Evolutionary conservation across 2,113 vertebrate genomes (phyloP).

Genomic region (Pollimyrus isidori): DNA sequence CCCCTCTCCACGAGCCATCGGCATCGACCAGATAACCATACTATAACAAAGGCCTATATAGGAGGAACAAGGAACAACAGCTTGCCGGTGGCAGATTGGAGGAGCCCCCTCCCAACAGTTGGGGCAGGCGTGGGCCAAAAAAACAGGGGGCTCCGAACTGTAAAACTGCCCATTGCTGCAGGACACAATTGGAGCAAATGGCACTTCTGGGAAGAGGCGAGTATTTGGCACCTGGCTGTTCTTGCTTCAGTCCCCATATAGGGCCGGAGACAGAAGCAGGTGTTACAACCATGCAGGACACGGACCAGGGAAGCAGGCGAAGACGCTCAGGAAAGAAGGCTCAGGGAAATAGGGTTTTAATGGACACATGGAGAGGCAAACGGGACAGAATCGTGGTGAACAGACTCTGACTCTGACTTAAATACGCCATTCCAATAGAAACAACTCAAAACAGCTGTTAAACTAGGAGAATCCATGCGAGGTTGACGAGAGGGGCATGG

Average conservation of each 20-base stretch:
- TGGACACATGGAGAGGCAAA: too few relatives aligned
- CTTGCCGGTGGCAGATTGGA: conserved; percentile 22
- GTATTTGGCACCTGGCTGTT: neutral
- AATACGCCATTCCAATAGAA: too few relatives aligned
- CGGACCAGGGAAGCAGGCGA: too few relatives aligned
- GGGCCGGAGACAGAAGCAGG: neutral
- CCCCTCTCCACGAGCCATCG: neutral
- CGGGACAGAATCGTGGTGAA: too few relatives aligned
- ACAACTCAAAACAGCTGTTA: too few relatives aligned
- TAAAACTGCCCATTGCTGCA: conserved; percentile 19
- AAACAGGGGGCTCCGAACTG: conserved; percentile 19
- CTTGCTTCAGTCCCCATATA: neutral
- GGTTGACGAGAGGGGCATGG: too few relatives aligned
- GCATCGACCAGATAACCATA: conserved; percentile 3
- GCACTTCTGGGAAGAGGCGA: conserved; percentile 2
- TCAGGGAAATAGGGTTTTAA: too few relatives aligned
- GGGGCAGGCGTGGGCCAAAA: neutral
- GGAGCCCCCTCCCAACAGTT: conserved; percentile 12
- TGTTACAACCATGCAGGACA: neutral
- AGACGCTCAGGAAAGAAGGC: too few relatives aligned
- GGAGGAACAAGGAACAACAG: conserved; percentile 15
- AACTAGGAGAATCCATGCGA: too few relatives aligned
- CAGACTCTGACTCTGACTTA: too few relatives aligned
- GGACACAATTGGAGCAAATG: conserved; percentile 13
- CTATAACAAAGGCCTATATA: conserved; percentile 13